Base-by-base conservation (phyloP, 2,888 invertebrate species). In the Noctua janthe region DNA sequence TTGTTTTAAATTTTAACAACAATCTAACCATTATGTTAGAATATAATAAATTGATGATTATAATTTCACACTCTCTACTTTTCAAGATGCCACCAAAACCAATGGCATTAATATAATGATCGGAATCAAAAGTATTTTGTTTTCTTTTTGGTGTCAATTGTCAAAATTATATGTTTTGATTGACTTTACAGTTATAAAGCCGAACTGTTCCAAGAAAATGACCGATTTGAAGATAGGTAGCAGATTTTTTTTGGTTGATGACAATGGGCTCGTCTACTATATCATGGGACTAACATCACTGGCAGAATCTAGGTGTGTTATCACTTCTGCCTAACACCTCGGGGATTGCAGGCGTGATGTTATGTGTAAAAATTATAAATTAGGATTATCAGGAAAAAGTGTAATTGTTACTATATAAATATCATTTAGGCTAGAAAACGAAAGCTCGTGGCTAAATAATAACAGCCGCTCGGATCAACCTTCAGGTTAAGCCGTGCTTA, bases 21-120 rank as follows among this genome's bases (percentile, higher is more conserved):
- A 35, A 1, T 43, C 43, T 43, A 43, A 43, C 43, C 43, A 43
- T 43, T 6, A 5, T 43, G 43, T 43, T 43, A 43, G 43, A 43
- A 43, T 43, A 43, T 35, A 35, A 35, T 35, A 35, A 35, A 35
- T 35, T 35, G 35, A 35, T 35, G 49, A 86, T 86, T 74, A 87
- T 76, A 54, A 39, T 73, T 81, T 74, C 13, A 74, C 84, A 70
- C 87, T 86, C 39, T 86, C 87, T 86, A n/a, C 39, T 6, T 39
- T 15, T 29, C 8, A 35, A 54, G 49, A 43, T n/a, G 23, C 5
- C 1, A 49, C n/a, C 29, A 71, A 70, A 71, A 10, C 13, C 76
- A 85, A 85, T 74, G 74, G 69, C 23, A 54, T 81, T 15, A 67
- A 29, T 66, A 51, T 85, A 76, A 73, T 76, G 82, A 77, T 82